Evolutionary conservation across 2,888 invertebrate genomes (phyloP).

Genomic region (Hymenopus coronatus): DNA sequence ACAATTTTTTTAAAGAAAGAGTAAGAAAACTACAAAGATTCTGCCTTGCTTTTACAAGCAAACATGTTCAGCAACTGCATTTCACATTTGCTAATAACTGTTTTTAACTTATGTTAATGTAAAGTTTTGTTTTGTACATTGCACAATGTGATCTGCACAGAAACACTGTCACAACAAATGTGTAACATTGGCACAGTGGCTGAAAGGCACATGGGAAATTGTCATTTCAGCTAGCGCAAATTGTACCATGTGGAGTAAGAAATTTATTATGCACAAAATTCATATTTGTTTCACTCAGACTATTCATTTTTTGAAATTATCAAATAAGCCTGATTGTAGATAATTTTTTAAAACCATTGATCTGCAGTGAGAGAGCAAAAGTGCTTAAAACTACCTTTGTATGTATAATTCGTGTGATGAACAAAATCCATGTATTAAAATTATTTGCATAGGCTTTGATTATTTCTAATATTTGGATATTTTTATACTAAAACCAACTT

Average conservation of each 20-base stretch:
- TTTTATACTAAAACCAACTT: conserved; percentile 30
- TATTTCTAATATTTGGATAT: conserved; percentile 30
- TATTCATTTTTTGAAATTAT: neutral
- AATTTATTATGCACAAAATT: neutral
- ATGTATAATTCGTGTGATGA: conserved; percentile 4
- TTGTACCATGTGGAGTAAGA: conserved; percentile 32
- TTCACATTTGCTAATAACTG: neutral
- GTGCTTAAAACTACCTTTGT: neutral
- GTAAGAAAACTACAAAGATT: neutral
- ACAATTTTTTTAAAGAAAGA: neutral
- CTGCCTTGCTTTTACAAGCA: neutral
- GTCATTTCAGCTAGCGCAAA: neutral
- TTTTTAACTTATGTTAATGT: neutral
- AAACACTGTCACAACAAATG: neutral
- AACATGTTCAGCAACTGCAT: neutral
- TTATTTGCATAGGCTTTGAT: conserved; percentile 20
- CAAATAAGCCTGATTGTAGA: neutral
- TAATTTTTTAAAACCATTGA: conserved; percentile 4
- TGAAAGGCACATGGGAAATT: neutral
- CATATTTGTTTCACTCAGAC: conserved; percentile 8
- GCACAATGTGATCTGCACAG: neutral
- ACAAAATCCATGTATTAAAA: conserved; percentile 12
- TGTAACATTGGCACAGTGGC: neutral
- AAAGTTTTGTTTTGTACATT: neutral
- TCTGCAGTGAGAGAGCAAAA: neutral